These are phyloP conservation scores for Carpatolechia fugitivella DNA, from an alignment of 2,888 invertebrate species.

Conservation along the genomic window DNA sequence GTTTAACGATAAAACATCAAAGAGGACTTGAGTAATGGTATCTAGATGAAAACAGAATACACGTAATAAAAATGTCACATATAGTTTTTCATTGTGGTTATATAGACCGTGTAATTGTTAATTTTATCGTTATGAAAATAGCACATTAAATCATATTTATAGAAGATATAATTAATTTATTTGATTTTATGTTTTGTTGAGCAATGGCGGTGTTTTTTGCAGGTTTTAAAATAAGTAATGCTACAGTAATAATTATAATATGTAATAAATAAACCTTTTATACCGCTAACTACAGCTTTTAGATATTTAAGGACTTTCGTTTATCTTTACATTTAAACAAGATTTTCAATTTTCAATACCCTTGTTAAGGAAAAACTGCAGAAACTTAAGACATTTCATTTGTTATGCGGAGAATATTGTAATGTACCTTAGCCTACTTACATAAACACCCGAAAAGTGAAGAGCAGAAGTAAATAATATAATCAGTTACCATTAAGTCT, in stretches of 20 bases:
- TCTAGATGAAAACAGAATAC: slow-evolving; percentile 69
- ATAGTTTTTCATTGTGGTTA: slow-evolving; percentile 52
- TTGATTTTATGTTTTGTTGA: not conserved
- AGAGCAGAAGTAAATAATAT: slow-evolving; percentile 9
- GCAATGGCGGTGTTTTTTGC: not conserved
- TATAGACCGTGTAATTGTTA: slow-evolving; percentile 47
- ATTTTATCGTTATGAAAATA: slow-evolving; percentile 37
- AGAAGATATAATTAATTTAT: slow-evolving; percentile 20
- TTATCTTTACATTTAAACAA: too few species aligned
- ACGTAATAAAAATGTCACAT: slow-evolving; percentile 69
- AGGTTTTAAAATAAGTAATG: too few species aligned
- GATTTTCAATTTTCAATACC: too few species aligned
- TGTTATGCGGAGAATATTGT: too few species aligned
- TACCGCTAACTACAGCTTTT: too few species aligned
- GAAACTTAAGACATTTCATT: too few species aligned
- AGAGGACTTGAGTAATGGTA: slow-evolving; percentile 66
- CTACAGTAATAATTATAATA: too few species aligned
- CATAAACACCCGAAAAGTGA: not conserved
- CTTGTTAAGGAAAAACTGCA: too few species aligned
- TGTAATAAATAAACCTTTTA: too few species aligned
- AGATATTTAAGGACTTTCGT: too few species aligned
- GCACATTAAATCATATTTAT: slow-evolving; percentile 16
- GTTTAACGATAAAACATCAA: slow-evolving; percentile 70
- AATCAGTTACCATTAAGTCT: slow-evolving; percentile 51
- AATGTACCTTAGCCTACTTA: too few species aligned